phyloP scores from a whole-genome alignment of 2,888 invertebrate species.

The Lepidocyrtinus sp. region DNA sequence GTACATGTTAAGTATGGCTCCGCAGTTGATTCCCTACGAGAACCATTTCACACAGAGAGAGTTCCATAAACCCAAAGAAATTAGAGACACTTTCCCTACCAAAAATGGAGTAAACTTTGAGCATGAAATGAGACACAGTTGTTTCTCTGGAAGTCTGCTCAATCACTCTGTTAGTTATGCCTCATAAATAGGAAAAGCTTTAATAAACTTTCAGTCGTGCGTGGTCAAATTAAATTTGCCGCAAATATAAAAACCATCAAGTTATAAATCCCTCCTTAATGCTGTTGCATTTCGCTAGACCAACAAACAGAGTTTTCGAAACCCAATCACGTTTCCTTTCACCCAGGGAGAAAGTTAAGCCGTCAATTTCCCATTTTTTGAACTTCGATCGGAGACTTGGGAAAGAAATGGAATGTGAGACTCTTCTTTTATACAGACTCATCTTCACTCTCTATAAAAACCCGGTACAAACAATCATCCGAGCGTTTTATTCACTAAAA shows the following conservation, averaged over 20 bases:
- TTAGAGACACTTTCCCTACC: too few species aligned
- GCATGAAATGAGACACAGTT: conserved; percentile 10
- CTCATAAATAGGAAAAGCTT: conserved; percentile 27
- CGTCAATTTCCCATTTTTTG: conserved; percentile 65
- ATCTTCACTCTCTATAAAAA: conserved; percentile 34
- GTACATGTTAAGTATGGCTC: conserved; percentile 68
- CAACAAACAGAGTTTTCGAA: conserved; percentile 59
- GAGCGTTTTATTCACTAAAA: conserved; percentile 38
- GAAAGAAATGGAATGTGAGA: conserved; percentile 46
- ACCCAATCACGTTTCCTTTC: conserved; percentile 66
- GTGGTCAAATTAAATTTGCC: conserved; percentile 27
- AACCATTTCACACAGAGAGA: not conserved
- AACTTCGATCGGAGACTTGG: conserved; percentile 53
- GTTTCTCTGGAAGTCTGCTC: not conserved
- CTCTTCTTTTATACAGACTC: conserved; percentile 50
- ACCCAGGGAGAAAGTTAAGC: conserved; percentile 66
- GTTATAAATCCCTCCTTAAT: not conserved
- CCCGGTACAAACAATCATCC: conserved; percentile 36
- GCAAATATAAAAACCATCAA: conserved; percentile 35
- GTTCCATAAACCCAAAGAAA: not conserved
- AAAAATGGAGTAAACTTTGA: conserved; percentile 6
- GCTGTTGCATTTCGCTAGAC: conserved; percentile 17
- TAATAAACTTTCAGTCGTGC: conserved; percentile 1
- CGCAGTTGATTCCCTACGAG: conserved; percentile 63
- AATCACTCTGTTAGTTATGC: conserved; percentile 16